Evolutionary conservation across 2,113 vertebrate species (phyloP).

Genomic region (Anolis carolinensis): DNA sequence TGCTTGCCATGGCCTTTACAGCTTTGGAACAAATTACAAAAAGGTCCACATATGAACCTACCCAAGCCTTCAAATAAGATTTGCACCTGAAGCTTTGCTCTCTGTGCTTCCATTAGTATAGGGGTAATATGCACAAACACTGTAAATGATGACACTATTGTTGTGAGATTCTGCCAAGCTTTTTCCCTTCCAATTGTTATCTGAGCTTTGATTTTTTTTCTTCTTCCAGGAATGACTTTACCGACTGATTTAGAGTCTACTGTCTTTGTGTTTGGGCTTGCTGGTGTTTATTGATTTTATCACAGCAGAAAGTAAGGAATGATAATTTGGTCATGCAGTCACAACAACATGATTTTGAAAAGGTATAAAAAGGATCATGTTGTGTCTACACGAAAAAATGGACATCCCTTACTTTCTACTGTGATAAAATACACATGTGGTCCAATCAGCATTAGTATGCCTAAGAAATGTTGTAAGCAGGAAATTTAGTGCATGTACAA

Average conservation of each 20-base stretch:
- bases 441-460: not conserved
- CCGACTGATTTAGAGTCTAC: not conserved
- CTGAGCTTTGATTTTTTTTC: not conserved
- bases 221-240: not conserved
- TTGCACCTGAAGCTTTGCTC: not conserved
- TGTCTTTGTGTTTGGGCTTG: not conserved
- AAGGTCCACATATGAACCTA: not conserved
- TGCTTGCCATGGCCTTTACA: not conserved
- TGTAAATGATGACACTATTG: not conserved
- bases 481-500: not conserved
- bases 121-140: not conserved
- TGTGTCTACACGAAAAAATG: no score
- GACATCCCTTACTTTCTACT: not conserved
- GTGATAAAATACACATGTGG: not conserved
- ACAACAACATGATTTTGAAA: not conserved
- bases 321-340: not conserved
- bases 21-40: not conserved
- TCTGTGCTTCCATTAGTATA: not conserved
- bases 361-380: no score
- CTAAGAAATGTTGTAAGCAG: not conserved
- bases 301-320: not conserved
- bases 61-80: not conserved
- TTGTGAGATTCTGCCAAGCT: not conserved
- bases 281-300: not conserved
- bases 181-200: not conserved